A percentile compares a stretch with the other conserved stretches of the same genome.
Conservation (phyloP, 2,113 vertebrate species). For the Plectropomus leopardus region DNA sequence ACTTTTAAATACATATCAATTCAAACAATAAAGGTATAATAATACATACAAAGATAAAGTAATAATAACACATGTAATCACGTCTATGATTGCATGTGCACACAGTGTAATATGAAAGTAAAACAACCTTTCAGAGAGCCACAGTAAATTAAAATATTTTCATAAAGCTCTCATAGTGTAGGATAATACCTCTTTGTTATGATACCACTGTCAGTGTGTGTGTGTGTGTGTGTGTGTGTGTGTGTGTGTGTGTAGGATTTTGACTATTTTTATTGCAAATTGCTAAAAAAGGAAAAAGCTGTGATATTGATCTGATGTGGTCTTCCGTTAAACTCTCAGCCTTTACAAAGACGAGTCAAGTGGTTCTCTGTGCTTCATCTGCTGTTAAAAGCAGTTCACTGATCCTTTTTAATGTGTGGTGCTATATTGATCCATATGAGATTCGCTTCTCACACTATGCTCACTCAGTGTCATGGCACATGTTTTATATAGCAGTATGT, state of each 20-base stretch:
- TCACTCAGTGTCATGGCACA: constrained; percentile 3
- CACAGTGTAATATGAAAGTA: neutral
- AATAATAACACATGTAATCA: too few species aligned
- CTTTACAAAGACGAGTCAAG: constrained; percentile 23
- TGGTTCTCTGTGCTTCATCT: constrained; percentile 9
- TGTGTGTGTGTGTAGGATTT: neutral
- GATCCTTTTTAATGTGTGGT: constrained; percentile 40
- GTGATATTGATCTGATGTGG: neutral
- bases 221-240: neutral
- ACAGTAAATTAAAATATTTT: neutral
- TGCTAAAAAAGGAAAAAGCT: neutral
- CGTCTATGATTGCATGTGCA: neutral
- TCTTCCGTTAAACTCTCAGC: neutral
- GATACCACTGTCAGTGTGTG: neutral
- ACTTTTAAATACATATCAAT: too few species aligned
- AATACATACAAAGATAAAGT: too few species aligned
- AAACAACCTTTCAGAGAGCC: neutral
- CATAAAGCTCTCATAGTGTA: neutral
- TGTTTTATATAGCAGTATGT: neutral
- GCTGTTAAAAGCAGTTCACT: constrained; percentile 26
- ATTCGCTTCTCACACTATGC: constrained; percentile 11
- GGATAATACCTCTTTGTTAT: neutral
- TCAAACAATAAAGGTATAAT: too few species aligned
- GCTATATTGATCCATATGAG: constrained; percentile 48
- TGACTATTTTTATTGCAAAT: neutral